phyloP scores from a whole-genome alignment of 2,888 invertebrate species.

The Meta bourneti region DNA sequence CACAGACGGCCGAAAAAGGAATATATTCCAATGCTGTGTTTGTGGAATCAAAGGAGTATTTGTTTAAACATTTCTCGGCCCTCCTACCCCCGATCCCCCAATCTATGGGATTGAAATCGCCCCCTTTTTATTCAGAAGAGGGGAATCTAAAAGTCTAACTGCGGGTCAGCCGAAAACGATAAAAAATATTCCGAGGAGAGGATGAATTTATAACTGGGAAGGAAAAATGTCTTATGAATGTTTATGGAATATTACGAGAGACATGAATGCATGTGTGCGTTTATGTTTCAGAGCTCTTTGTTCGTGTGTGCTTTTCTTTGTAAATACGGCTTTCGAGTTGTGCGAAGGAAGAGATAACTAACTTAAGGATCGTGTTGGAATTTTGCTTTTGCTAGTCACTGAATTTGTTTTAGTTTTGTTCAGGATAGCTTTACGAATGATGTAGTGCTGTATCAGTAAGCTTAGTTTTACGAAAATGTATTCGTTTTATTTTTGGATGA shows the following conservation, averaged over 20 bases:
- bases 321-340: not conserved
- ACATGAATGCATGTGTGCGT: not conserved
- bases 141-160: constrained; percentile 54
- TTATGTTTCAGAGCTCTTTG: not conserved
- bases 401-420: not conserved
- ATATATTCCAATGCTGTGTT: constrained; percentile 32
- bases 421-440: not conserved
- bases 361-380: not conserved
- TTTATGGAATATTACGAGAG: not conserved
- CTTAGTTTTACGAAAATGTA: too few species aligned
- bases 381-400: not conserved
- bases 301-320: not conserved
- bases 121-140: constrained; percentile 7
- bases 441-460: too few species aligned
- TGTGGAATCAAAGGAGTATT: constrained; percentile 52
- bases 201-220: not conserved
- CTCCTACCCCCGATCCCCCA: not conserved
- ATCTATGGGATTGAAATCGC: constrained; percentile 8
- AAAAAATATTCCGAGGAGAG: not conserved
- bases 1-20: not conserved
- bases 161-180: constrained; percentile 1
- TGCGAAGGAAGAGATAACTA: not conserved
- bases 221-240: not conserved
- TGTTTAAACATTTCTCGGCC: constrained; percentile 48
- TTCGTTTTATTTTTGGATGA: too few species aligned